Conservation (phyloP, 2,113 vertebrate genomes). For the Dryoscopus gambensis region DNA sequence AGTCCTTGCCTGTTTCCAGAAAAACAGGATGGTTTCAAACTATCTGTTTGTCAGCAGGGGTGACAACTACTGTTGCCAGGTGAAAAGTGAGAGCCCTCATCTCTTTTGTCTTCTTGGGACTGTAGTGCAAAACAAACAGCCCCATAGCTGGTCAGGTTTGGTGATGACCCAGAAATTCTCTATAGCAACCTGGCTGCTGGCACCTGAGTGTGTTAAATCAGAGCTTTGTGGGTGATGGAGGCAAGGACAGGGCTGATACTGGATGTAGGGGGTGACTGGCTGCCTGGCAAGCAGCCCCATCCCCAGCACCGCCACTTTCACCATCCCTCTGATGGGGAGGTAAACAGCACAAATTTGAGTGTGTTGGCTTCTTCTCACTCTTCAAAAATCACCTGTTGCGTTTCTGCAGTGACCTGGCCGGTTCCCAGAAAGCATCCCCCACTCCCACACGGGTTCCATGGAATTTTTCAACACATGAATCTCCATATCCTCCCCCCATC, state of each 20-base stretch:
- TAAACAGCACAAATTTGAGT: background rate
- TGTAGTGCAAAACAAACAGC: background rate
- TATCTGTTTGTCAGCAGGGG: background rate
- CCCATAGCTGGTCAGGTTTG: background rate
- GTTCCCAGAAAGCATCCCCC: background rate
- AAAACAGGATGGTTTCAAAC: background rate
- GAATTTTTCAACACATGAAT: background rate
- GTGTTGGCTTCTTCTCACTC: background rate
- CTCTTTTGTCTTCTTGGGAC: background rate
- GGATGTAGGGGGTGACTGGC: background rate
- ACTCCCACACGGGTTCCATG: background rate
- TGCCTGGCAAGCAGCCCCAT: background rate
- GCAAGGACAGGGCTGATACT: background rate
- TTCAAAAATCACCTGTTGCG: rapidly evolving
- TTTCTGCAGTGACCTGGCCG: background rate
- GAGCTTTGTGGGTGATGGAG: background rate
- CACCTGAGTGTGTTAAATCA: background rate
- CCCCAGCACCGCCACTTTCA: background rate
- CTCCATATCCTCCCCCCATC: background rate
- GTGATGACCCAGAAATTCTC: background rate
- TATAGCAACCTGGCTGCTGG: background rate
- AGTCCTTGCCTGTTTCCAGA: background rate
- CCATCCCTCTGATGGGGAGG: background rate
- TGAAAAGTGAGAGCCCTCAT: background rate
- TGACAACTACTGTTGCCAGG: background rate